These are phyloP conservation scores for Carcharodon carcharias DNA, from an alignment of 2,797 vertebrate genomes.

Conservation along the genomic window DNA sequence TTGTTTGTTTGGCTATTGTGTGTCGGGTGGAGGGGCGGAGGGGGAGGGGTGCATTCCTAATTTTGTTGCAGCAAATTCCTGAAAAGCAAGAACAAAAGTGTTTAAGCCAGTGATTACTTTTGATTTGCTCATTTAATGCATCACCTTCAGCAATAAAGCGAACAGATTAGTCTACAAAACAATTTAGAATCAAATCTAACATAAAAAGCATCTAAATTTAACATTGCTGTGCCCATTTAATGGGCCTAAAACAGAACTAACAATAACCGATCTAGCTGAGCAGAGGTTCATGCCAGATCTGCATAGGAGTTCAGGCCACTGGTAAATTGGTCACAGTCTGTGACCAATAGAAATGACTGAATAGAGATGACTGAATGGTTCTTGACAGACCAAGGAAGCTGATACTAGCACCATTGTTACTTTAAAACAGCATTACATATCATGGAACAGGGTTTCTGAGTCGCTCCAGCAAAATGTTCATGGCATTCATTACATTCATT, in stretches of 20 bases:
- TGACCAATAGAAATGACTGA: neutral
- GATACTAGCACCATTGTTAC: neutral
- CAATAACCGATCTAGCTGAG: too few relatives aligned
- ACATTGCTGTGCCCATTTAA: too few relatives aligned
- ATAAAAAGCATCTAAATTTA: neutral
- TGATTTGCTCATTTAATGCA: neutral
- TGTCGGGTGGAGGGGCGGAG: too few relatives aligned
- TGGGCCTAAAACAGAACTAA: too few relatives aligned
- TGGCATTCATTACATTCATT: too few relatives aligned
- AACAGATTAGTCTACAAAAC: neutral
- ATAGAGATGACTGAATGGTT: neutral
- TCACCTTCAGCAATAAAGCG: neutral
- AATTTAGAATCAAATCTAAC: neutral
- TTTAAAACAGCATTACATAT: neutral
- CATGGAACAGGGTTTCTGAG: neutral
- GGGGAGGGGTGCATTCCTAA: neutral
- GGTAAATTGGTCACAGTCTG: too few relatives aligned
- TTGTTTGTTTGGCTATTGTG: neutral
- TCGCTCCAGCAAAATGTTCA: neutral
- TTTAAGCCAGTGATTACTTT: neutral
- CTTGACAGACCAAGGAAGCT: neutral
- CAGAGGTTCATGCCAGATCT: too few relatives aligned
- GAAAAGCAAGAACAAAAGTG: neutral
- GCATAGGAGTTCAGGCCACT: too few relatives aligned
- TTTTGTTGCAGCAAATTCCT: neutral